Base-by-base conservation (phyloP, 2,888 invertebrate genomes). In the Smittia sp. region DNA sequence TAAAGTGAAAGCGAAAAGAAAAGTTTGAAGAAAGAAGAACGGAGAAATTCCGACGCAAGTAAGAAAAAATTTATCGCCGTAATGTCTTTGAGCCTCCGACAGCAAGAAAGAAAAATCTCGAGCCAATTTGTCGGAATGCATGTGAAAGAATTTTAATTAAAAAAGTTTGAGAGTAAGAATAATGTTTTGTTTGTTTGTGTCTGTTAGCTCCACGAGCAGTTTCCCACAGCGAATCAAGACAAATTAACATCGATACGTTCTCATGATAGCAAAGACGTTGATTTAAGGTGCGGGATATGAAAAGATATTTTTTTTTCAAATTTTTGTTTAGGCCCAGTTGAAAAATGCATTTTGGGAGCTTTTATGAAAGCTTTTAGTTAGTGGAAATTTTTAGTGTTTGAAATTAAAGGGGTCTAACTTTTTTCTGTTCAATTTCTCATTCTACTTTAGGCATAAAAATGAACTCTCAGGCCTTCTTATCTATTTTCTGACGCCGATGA, bases 111-210 rank as follows among this genome's bases (percentile, higher is more conserved):
- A 58, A 22, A 58, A 58, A 58, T 46, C 46, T 15, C 15, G 46
- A 46, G 15, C 22, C 58, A 18, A 58, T 58, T 58, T 22, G 9
- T 22, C 4, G n/a, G 58, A 25, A 27, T 63, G 63, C 27, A 63
- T 63, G 63, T 63, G 63, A 63, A 63, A 15, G 63, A 63, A 63
- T 63, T 63, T 63, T 63, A 63, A 63, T 63, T 63, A 63, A 63
- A 27, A 63, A 63, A 63, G 27, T 63, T 63, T 63, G 58, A 7
- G 58, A 22, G 58, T 9, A 58, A 22, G 20, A 9, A 18, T 9
- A 58, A 18, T 58, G 58, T 22, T 18, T n/a, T 58, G 22, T 22
- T 22, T 22, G 52, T 15, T 52, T 52, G 4, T 15, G 4, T 52
- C 52, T n/a, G 4, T 39, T 39, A 39, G 13, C 39, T 52, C 52